Base-by-base conservation (phyloP, 1,140 invertebrate genomes). In the Cardiocondyla obscurior region DNA sequence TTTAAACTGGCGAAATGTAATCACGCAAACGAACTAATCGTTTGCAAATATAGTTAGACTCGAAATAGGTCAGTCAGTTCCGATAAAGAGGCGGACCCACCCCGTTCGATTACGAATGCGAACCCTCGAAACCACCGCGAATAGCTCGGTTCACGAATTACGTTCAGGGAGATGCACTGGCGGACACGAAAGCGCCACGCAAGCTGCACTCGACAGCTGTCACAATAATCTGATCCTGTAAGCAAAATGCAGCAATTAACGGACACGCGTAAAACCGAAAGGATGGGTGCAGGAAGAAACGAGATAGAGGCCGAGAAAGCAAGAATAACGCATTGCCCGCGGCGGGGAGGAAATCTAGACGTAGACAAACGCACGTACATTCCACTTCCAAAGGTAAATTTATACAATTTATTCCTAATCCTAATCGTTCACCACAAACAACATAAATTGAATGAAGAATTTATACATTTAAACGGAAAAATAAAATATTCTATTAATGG, bases 231-330 rank as follows among this genome's bases (percentile, higher is more conserved):
- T 83, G 82, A 90, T 90, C 83, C 73, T 42, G 82, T 84, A 85
- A 89, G 87, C 87, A 90, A 88, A 90, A 87, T 90, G 83, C 64
- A 82, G 83, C 86, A 90, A 90, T 90, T 90, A 88, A 90, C 88
- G 60, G 77, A 67, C 88, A 76, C 65, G 72, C 74, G 76, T 88
- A 72, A 58, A 42, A 67, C 22, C 62, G 79, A 77, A 81, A 82
- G 65, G 69, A 49, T 22, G 55, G 57, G 51, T 46, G 81, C 39
- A 19, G 42, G 39, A 36, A 46, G 49, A 53, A 55, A 25, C 8
- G 67, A 64, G 64, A 72, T 6, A 77, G 46, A 84, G 25, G 46
- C 6, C 22, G 36, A 72, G 39, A 46, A 2, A 51, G 46, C 42
- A 64, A 77, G 74, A 77, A 53, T 28, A 28, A n/a, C n/a, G 30